Base-by-base conservation (phyloP, 1,140 invertebrate species). In the Phymorhynchus buccinoides region DNA sequence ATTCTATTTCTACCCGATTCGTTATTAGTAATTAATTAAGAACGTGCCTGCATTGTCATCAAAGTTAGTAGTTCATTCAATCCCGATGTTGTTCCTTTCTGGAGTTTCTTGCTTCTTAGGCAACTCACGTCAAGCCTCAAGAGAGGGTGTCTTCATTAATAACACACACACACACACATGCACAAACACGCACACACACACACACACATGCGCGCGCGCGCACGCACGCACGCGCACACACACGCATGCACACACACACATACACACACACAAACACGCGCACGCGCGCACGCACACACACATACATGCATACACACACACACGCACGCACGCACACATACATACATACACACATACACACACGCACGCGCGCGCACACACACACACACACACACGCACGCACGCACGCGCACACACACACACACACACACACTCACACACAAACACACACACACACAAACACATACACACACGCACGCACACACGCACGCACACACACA, bases 341-440 rank as follows among this genome's bases (percentile, higher is more conserved):
- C 44, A 48, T 48, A 48, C 6, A 37, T 37, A 84, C 32, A 84
- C 42, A 79, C 22, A 78, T 39, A 77, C 18, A 77, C 27, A 78
- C 37, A 77, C 39, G 75, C 27, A 77, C n/a, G 42, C 14, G 2
- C 39, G 22, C 12, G 75, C 14, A 44, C 1, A 79, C 71, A 52
- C n/a, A 83, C 42, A 56, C 44, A 52, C 1, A 35, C 18, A 48
- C 18, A 86, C 52, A 83, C 41, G n/a, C 42, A 68, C 84, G 42
- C 30, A 12, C 9, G 30, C 44, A 68, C n/a, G 32, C 84, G 66
- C 73, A 37, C 22, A 39, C 41, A 32, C 22, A n/a, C 37, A 84
- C 82, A 56, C 79, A 86, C 30, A 52, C 41, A 22, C 62, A 73
- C 80, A 77, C 81, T 80, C n/a, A 78, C 39, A 44, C 62, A 52